phyloP scores from a whole-genome alignment of 2,888 invertebrate genomes.

The Auanema freiburgensis region DNA sequence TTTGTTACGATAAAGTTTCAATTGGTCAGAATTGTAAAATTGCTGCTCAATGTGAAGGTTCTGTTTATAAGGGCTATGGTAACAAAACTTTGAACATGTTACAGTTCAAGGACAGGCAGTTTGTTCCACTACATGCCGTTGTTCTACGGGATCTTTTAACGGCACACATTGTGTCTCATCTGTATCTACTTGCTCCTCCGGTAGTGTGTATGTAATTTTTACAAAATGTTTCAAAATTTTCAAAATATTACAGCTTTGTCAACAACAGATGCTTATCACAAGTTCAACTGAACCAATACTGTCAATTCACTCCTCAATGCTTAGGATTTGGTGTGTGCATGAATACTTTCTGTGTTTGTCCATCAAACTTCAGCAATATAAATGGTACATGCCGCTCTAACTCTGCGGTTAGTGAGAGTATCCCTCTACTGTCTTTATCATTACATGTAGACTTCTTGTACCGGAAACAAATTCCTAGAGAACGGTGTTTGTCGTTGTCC shows the following conservation, averaged over 20 bases:
- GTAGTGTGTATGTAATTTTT: too few species aligned
- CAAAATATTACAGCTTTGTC: constrained; percentile 11
- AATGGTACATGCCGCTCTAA: constrained; percentile 6
- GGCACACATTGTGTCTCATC: too few species aligned
- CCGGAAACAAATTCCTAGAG: neutral
- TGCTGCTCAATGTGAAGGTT: constrained; percentile 11
- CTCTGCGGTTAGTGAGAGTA: neutral
- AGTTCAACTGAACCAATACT: constrained; percentile 12
- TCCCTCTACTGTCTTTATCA: neutral
- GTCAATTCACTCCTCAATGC: constrained; percentile 13
- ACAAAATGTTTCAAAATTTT: too few species aligned
- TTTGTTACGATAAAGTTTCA: constrained; percentile 7
- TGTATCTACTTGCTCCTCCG: too few species aligned
- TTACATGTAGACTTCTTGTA: constrained; percentile 5
- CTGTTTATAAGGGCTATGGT: too few species aligned
- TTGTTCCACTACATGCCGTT: too few species aligned
- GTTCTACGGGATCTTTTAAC: too few species aligned
- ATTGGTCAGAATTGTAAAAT: constrained; percentile 9
- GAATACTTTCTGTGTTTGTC: constrained; percentile 7
- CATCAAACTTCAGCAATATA: constrained; percentile 2
- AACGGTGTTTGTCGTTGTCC: constrained; percentile 6
- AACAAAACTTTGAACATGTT: too few species aligned
- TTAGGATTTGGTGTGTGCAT: constrained; percentile 12
- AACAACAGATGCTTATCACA: constrained; percentile 7
- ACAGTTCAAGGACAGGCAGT: too few species aligned